Evolutionary conservation across 1,140 invertebrate species (phyloP).

Genomic region (Leptopilina clavipes): DNA sequence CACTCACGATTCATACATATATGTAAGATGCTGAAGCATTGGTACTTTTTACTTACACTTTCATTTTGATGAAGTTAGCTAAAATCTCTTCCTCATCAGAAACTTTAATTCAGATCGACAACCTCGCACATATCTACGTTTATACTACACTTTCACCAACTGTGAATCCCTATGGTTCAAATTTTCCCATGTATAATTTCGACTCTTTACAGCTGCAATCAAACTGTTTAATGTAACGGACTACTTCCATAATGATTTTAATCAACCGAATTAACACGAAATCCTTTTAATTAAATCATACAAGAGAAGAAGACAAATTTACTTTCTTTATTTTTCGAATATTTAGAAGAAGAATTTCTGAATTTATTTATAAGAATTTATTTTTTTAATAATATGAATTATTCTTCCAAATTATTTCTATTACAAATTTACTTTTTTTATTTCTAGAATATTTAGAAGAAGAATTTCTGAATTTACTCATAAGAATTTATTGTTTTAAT

Average conservation of each 20-base stretch:
- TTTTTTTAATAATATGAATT: too few relatives aligned
- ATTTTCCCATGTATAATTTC: not conserved
- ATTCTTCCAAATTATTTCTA: too few relatives aligned
- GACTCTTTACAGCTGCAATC: not conserved
- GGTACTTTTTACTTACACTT: slow-evolving; percentile 17
- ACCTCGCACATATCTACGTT: not conserved
- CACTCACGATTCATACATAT: not conserved
- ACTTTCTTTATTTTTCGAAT: too few relatives aligned
- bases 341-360: too few relatives aligned
- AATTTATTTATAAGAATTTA: too few relatives aligned
- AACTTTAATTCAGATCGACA: slow-evolving; percentile 14
- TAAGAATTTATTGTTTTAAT: too few relatives aligned
- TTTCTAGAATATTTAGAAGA: too few relatives aligned
- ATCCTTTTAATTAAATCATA: not conserved
- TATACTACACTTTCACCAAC: slow-evolving; percentile 30
- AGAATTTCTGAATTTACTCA: too few relatives aligned
- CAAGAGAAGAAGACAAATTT: too few relatives aligned
- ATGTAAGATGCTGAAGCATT: not conserved
- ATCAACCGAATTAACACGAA: not conserved
- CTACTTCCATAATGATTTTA: not conserved
- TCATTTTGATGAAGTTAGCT: slow-evolving; percentile 25
- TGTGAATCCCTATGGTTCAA: slow-evolving; percentile 6
- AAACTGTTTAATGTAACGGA: not conserved
- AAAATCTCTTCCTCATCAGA: slow-evolving; percentile 5
- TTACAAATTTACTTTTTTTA: too few relatives aligned